Evolutionary conservation across 2,888 invertebrate species (phyloP).

Genomic region (Thereva nobilitata): DNA sequence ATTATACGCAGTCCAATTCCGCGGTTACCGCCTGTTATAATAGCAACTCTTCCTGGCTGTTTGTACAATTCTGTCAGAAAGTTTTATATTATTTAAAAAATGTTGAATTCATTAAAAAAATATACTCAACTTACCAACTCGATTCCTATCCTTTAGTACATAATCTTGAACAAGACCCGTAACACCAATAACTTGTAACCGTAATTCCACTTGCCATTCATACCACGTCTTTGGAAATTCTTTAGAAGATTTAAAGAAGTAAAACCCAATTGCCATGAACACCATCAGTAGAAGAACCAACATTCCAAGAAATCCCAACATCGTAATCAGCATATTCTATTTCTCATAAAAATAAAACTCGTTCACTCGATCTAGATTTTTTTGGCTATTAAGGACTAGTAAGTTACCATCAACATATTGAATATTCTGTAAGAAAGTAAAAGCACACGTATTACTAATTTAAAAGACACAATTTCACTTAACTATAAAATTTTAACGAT

Average conservation of each 20-base stretch:
- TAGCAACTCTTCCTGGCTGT: constrained; percentile 70
- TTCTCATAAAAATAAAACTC: constrained; percentile 4
- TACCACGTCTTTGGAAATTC: constrained; percentile 55
- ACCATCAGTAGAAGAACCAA: constrained; percentile 43
- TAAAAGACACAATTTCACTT: no score
- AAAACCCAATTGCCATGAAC: constrained; percentile 49
- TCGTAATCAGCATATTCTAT: constrained; percentile 5
- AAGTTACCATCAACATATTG: constrained; percentile 1
- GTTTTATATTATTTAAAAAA: constrained; percentile 3
- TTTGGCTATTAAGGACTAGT: neutral
- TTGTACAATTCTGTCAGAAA: constrained; percentile 64
- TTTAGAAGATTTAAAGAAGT: constrained; percentile 56
- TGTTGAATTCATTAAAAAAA: neutral
- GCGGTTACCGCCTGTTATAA: constrained; percentile 85
- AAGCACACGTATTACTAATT: no score
- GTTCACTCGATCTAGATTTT: neutral
- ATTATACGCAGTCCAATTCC: constrained; percentile 82
- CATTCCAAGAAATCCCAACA: constrained; percentile 21
- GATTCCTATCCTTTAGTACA: constrained; percentile 49
- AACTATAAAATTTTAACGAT: no score
- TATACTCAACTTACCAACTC: constrained; percentile 51
- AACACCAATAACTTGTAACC: constrained; percentile 54
- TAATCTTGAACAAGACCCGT: constrained; percentile 54
- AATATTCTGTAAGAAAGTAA: no score
- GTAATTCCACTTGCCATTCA: constrained; percentile 56